phyloP scores from a whole-genome alignment of 2,888 invertebrate species.

The Clusia tigrina region DNA sequence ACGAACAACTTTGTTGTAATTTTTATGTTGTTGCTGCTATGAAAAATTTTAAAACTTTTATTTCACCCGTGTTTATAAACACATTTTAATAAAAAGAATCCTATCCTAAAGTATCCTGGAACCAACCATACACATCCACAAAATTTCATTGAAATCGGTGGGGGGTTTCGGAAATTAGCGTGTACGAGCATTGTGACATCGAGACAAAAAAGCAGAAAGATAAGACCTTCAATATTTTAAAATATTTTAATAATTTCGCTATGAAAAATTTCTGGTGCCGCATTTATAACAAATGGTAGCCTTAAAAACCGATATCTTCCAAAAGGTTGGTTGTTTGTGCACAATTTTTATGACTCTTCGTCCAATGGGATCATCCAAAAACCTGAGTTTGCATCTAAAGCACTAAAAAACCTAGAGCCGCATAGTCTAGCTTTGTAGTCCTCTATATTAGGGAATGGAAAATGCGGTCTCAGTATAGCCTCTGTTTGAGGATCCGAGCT shows the following conservation, averaged over 20 bases:
- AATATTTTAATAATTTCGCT: constrained; percentile 25
- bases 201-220: too few species aligned
- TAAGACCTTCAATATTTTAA: constrained; percentile 19
- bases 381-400: constrained; percentile 32
- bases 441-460: constrained; percentile 25
- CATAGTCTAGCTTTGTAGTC: constrained; percentile 21
- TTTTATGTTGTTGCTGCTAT: too few species aligned
- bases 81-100: too few species aligned
- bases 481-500: too few species aligned
- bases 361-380: constrained; percentile 39
- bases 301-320: constrained; percentile 33
- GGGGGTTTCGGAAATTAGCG: too few species aligned
- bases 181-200: too few species aligned
- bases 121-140: too few species aligned
- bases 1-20: too few species aligned
- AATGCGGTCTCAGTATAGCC: constrained; percentile 31
- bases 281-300: constrained; percentile 27
- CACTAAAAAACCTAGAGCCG: constrained; percentile 21
- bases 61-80: too few species aligned
- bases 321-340: constrained; percentile 38
- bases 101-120: too few species aligned
- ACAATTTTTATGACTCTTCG: constrained; percentile 35
- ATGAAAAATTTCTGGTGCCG: constrained; percentile 30
- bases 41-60: too few species aligned
- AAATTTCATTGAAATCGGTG: too few species aligned